These are phyloP conservation scores for Scrobipalpa costella DNA, from an alignment of 2,888 invertebrate species.

Conservation along the genomic window DNA sequence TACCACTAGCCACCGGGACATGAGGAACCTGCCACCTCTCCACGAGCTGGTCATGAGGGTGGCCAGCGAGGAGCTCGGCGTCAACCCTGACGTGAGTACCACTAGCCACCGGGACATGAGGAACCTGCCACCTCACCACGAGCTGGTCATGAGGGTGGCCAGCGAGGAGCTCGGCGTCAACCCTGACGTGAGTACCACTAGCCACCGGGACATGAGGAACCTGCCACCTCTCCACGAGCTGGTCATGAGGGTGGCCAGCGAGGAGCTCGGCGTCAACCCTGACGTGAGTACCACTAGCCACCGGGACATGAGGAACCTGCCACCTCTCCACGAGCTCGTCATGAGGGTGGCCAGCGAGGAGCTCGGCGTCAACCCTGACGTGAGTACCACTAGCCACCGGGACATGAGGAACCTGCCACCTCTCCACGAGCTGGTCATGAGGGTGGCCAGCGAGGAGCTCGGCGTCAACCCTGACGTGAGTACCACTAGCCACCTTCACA, in stretches of 20 bases:
- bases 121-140: conserved; percentile 96
- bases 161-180: conserved; percentile 85
- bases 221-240: conserved; percentile 96
- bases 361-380: conserved; percentile 83
- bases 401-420: conserved; percentile 97
- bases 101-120: not conserved
- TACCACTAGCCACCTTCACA: no score
- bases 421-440: conserved; percentile 95
- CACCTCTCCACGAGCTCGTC: conserved; percentile 95
- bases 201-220: conserved; percentile 96
- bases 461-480: conserved; percentile 83
- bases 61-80: conserved; percentile 86
- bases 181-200: conserved; percentile 79
- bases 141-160: conserved; percentile 95
- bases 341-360: conserved; percentile 94
- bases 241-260: conserved; percentile 94
- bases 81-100: conserved; percentile 78
- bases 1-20: no score
- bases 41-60: conserved; percentile 96
- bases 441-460: conserved; percentile 89
- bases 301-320: no score
- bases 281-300: conserved; percentile 80
- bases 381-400: conserved; percentile 55
- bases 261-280: conserved; percentile 83
- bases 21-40: conserved; percentile 92